Conservation (phyloP, 2,888 invertebrate genomes). For the Drosophila fungiperda region DNA sequence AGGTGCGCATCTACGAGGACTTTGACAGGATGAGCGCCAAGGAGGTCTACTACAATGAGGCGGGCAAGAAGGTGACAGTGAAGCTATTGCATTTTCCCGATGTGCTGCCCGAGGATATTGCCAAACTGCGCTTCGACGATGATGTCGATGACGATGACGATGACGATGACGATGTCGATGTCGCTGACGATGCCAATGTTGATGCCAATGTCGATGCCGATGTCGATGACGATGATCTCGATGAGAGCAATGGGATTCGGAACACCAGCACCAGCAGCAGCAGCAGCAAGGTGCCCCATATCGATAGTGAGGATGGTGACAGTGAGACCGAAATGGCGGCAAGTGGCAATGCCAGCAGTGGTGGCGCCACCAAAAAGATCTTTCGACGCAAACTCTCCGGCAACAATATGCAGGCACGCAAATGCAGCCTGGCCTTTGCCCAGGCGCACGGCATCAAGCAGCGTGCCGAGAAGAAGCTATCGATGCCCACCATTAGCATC, state of each 20-base stretch:
- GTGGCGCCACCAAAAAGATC: slow-evolving; percentile 67
- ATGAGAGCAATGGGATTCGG: slow-evolving; percentile 29
- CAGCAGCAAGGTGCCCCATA: slow-evolving; percentile 21
- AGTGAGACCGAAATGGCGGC: slow-evolving; percentile 14
- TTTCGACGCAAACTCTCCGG: slow-evolving; percentile 83
- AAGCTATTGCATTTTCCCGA: slow-evolving; percentile 84
- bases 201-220: slow-evolving; percentile 31
- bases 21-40: slow-evolving; percentile 86
- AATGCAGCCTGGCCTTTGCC: slow-evolving; percentile 84
- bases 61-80: slow-evolving; percentile 84
- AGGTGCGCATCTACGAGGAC: slow-evolving; percentile 85
- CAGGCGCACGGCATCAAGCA: slow-evolving; percentile 83
- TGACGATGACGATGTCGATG: slow-evolving; percentile 47
- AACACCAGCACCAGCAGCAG: slow-evolving; percentile 3
- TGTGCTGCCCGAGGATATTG: slow-evolving; percentile 84
- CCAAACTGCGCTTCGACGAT: slow-evolving; percentile 83
- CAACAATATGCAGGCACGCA: slow-evolving; percentile 80
- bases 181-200: slow-evolving; percentile 9
- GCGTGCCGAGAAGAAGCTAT: slow-evolving; percentile 71
- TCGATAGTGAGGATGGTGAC: slow-evolving; percentile 48
- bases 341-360: slow-evolving; percentile 7
- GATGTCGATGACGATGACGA: slow-evolving; percentile 38
- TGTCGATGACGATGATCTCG: slow-evolving; percentile 5
- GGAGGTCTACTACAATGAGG: slow-evolving; percentile 85
- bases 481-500: slow-evolving; percentile 78